Percentiles rank a stretch among this genome's conserved stretches.
phyloP scores from a whole-genome alignment of 1,140 invertebrate species.

The Rhyacophila brunnea region DNA sequence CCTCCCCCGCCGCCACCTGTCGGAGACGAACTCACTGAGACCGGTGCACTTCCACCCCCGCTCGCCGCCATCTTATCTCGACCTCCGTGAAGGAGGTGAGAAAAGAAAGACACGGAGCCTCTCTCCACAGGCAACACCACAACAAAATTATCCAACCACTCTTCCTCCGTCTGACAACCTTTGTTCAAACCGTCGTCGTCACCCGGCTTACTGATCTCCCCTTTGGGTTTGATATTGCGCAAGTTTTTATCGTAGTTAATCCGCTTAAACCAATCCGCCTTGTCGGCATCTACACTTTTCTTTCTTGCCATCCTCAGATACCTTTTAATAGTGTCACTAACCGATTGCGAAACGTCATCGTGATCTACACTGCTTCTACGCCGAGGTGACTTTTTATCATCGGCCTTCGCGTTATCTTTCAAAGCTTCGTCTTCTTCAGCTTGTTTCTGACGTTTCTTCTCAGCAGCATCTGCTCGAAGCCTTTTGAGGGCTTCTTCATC shows the following conservation, averaged over 20 bases:
- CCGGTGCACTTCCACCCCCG: conserved; percentile 56
- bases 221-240: conserved; percentile 78
- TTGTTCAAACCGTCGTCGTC: conserved; percentile 71
- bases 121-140: conserved; percentile 42
- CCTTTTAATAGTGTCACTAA: conserved; percentile 80
- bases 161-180: conserved; percentile 71
- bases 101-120: conserved; percentile 40
- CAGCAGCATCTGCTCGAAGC: conserved; percentile 43
- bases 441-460: conserved; percentile 44
- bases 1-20: conserved; percentile 41
- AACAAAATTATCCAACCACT: conserved; percentile 61
- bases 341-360: conserved; percentile 80
- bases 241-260: conserved; percentile 86
- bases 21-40: conserved; percentile 61
- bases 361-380: conserved; percentile 75
- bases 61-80: conserved; percentile 46
- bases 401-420: conserved; percentile 36
- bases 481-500: conserved; percentile 53
- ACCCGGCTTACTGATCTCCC: conserved; percentile 69
- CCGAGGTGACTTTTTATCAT: conserved; percentile 46
- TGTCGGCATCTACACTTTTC: conserved; percentile 78
- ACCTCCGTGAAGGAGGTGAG: conserved; percentile 39
- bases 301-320: conserved; percentile 82
- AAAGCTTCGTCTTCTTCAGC: conserved; percentile 40
- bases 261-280: conserved; percentile 77